These are phyloP conservation scores for Caenorhabditis sinica DNA, from an alignment of 2,888 invertebrate species.

Conservation along the genomic window DNA sequence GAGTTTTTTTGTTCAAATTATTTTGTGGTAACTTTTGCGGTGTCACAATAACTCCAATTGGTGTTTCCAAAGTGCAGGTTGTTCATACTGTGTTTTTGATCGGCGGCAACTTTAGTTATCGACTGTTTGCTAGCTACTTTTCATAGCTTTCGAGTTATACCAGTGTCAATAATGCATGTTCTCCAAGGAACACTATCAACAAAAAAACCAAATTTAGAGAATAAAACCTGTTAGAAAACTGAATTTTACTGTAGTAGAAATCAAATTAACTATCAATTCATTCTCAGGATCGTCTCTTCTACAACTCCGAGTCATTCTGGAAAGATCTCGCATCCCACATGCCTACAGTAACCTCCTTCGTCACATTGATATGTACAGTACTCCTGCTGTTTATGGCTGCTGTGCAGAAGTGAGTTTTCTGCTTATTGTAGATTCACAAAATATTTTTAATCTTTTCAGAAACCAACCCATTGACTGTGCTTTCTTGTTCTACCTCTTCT, in stretches of 20 bases:
- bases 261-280: neutral
- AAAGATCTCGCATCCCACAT: slow-evolving; percentile 72
- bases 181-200: no score
- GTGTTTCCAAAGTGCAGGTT: no score
- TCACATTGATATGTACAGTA: slow-evolving; percentile 71
- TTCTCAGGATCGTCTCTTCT: slow-evolving; percentile 76
- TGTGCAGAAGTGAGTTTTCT: slow-evolving; percentile 74
- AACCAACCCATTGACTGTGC: slow-evolving; percentile 77
- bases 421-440: neutral
- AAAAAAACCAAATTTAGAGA: no score
- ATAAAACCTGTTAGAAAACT: neutral
- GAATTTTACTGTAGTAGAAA: no score
- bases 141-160: no score
- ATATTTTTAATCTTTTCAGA: slow-evolving; percentile 59
- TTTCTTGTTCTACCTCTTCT: slow-evolving; percentile 76
- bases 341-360: slow-evolving; percentile 76
- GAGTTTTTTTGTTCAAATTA: slow-evolving; percentile 5
- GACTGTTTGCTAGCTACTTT: no score
- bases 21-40: neutral
- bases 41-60: no score
- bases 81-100: no score
- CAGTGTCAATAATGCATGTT: no score
- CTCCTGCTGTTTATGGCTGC: slow-evolving; percentile 79
- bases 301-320: slow-evolving; percentile 63
- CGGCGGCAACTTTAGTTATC: no score